Evolutionary conservation across 1,140 invertebrate genomes (phyloP).

Genomic region (Drosophila bipectinata): DNA sequence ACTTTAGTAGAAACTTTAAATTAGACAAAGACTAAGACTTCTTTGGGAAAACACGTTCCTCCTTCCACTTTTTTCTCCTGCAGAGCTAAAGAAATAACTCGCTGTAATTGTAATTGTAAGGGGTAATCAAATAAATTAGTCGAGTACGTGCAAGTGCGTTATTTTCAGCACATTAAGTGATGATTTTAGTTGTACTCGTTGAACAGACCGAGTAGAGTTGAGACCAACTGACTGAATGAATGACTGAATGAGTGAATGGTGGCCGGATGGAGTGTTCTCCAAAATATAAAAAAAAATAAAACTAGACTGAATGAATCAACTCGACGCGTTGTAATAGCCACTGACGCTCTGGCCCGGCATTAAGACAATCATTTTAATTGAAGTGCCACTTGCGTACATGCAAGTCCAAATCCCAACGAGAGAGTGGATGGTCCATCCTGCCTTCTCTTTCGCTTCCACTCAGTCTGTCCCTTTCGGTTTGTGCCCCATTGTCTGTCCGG

Average conservation of each 20-base stretch:
- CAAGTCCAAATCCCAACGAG: conserved; percentile 34
- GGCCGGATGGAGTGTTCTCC: conserved; percentile 37
- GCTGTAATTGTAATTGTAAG: conserved; percentile 31
- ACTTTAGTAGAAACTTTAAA: conserved; percentile 15
- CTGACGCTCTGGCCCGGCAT: conserved; percentile 47
- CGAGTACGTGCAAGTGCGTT: conserved; percentile 77
- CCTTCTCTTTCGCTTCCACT: not conserved
- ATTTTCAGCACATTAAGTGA: conserved; percentile 74
- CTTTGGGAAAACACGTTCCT: conserved; percentile 3
- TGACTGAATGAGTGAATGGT: conserved; percentile 11
- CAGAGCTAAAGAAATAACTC: conserved; percentile 6
- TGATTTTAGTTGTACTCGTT: conserved; percentile 46
- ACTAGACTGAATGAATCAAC: conserved; percentile 63
- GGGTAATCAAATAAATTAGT: conserved; percentile 78
- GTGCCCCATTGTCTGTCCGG: conserved; percentile 22
- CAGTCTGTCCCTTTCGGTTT: conserved; percentile 7
- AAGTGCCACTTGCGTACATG: conserved; percentile 67
- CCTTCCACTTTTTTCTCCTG: conserved; percentile 5
- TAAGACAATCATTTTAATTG: conserved; percentile 81
- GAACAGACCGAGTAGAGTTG: conserved; percentile 8
- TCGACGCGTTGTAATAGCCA: conserved; percentile 58
- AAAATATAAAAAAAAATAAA: conserved; percentile 18
- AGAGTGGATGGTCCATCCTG: conserved; percentile 15
- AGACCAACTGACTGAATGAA: no score
- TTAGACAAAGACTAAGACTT: conserved; percentile 13